A percentile compares a stretch with the other conserved stretches of the same genome.
Conservation (phyloP, 2,113 vertebrate genomes). For the Madoqua kirkii region DNA sequence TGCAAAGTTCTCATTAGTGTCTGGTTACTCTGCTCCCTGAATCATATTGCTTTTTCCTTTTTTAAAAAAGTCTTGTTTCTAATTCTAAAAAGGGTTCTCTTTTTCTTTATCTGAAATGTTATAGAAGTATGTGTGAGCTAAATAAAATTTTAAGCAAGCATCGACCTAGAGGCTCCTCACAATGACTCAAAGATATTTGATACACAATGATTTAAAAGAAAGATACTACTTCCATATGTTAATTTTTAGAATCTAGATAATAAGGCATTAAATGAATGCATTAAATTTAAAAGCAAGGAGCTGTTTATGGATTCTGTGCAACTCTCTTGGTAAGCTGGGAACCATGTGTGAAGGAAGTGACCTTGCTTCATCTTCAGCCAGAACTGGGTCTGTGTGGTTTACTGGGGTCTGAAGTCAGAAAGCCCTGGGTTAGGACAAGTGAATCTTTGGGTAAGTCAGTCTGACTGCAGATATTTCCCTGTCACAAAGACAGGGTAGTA, state of each 20-base stretch:
- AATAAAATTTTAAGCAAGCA: background rate
- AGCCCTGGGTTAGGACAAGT: background rate
- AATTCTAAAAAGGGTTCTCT: background rate
- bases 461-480: background rate
- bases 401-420: background rate
- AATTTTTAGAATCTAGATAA: background rate
- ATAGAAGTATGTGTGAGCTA: background rate
- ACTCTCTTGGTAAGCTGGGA: background rate
- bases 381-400: background rate
- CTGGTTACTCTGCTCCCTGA: background rate
- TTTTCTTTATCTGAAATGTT: background rate
- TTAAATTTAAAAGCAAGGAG: background rate
- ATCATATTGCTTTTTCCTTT: background rate
- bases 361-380: background rate
- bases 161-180: background rate
- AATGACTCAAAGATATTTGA: background rate
- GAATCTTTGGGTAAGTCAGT: background rate
- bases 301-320: background rate
- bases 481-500: background rate
- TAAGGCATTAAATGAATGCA: background rate
- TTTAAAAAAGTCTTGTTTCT: background rate
- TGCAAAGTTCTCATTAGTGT: background rate
- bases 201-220: background rate
- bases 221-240: background rate
- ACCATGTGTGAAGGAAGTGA: background rate